Percentiles rank a stretch among this genome's conserved stretches.
Evolutionary conservation across 2,797 vertebrate species (phyloP).

Genomic region (Halcyon chelicuti): DNA sequence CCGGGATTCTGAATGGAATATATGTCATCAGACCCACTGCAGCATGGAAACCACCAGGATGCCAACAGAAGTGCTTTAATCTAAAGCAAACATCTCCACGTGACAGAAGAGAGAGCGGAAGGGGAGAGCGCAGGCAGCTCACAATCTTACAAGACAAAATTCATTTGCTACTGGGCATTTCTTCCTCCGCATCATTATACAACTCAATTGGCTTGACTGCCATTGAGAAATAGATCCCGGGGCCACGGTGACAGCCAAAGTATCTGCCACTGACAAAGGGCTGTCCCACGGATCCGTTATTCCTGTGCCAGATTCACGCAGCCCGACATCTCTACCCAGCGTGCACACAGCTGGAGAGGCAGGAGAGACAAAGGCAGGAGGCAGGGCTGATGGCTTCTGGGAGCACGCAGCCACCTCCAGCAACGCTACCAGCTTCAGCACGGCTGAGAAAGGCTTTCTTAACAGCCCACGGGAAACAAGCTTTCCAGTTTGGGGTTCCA

Average conservation of each 20-base stretch:
- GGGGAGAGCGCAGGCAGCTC: background rate
- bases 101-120: background rate
- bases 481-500: background rate
- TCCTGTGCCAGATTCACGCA: background rate
- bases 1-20: background rate
- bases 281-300: background rate
- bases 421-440: background rate
- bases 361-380: background rate
- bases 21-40: background rate
- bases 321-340: background rate
- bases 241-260: background rate
- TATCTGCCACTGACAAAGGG: background rate
- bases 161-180: background rate
- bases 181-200: background rate
- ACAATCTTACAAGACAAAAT: background rate
- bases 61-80: constrained; percentile 42
- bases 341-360: background rate
- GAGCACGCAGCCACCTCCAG: background rate
- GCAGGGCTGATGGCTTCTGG: fast-evolving
- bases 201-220: background rate
- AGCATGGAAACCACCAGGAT: constrained; percentile 13
- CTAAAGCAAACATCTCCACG: constrained; percentile 50
- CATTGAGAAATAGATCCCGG: background rate
- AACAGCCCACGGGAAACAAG: background rate
- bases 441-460: background rate